Evolutionary conservation across 2,888 invertebrate genomes (phyloP).

Genomic region (Celastrina argiolus): DNA sequence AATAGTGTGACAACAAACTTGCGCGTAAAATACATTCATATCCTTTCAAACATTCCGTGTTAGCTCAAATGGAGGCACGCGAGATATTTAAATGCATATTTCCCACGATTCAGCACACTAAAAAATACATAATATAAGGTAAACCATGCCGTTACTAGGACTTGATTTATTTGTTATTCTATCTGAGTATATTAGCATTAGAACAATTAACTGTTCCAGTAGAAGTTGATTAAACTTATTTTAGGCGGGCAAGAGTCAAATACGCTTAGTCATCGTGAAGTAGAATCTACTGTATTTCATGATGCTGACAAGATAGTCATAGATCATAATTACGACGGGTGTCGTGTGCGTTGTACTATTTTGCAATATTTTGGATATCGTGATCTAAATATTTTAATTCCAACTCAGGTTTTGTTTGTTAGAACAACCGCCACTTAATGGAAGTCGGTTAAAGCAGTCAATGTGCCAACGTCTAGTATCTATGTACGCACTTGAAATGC

Average conservation of each 20-base stretch:
- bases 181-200: background rate
- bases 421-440: too few species aligned
- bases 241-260: background rate
- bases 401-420: too few species aligned
- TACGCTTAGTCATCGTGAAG: too few species aligned
- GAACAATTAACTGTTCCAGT: background rate
- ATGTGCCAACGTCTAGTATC: background rate
- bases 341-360: too few species aligned
- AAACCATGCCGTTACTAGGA: background rate
- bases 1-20: background rate
- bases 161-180: background rate
- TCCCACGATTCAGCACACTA: conserved; percentile 2
- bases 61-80: background rate
- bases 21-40: background rate
- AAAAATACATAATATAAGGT: background rate
- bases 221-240: background rate
- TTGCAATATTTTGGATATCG: too few species aligned
- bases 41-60: background rate
- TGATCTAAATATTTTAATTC: too few species aligned
- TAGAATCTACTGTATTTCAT: too few species aligned
- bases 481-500: background rate
- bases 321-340: too few species aligned
- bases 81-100: conserved; percentile 13
- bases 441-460: background rate
- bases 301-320: too few species aligned